These are phyloP conservation scores for Pyrrhia umbra DNA, from an alignment of 2,888 invertebrate genomes.

Conservation along the genomic window DNA sequence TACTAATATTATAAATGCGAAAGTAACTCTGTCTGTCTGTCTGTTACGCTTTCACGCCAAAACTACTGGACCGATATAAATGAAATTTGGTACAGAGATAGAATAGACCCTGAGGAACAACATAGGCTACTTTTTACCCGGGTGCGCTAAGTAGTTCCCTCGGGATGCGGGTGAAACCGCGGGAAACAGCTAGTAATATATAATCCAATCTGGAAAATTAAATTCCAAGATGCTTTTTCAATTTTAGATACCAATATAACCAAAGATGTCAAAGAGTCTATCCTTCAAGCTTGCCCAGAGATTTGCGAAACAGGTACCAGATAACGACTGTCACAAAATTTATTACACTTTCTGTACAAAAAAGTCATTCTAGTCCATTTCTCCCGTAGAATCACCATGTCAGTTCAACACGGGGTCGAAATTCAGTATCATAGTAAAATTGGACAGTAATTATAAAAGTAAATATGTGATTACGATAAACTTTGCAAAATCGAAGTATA, in stretches of 20 bases:
- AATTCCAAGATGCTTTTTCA: constrained; percentile 46
- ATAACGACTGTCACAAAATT: constrained; percentile 24
- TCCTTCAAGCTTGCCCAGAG: constrained; percentile 71
- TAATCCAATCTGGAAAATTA: no score
- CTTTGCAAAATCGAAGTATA: constrained; percentile 72
- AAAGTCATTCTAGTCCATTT: constrained; percentile 63
- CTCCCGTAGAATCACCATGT: constrained; percentile 68
- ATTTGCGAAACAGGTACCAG: constrained; percentile 70
- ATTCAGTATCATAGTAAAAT: constrained; percentile 76
- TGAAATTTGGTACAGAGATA: no score
- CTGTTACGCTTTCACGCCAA: no score
- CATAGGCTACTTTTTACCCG: no score
- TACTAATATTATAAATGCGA: no score
- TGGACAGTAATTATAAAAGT: constrained; percentile 72
- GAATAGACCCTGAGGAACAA: no score
- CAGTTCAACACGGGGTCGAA: constrained; percentile 70
- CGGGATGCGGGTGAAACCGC: no score
- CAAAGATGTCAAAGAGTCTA: constrained; percentile 69
- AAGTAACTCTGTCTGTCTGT: no score
- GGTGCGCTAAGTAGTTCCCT: no score
- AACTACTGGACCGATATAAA: no score
- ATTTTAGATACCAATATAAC: constrained; percentile 69
- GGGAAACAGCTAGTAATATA: no score
- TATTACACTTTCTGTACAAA: constrained; percentile 18
- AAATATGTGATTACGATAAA: constrained; percentile 76